Conservation (phyloP, 2,888 invertebrate genomes). For the Scelioninae gen. 2 region DNA sequence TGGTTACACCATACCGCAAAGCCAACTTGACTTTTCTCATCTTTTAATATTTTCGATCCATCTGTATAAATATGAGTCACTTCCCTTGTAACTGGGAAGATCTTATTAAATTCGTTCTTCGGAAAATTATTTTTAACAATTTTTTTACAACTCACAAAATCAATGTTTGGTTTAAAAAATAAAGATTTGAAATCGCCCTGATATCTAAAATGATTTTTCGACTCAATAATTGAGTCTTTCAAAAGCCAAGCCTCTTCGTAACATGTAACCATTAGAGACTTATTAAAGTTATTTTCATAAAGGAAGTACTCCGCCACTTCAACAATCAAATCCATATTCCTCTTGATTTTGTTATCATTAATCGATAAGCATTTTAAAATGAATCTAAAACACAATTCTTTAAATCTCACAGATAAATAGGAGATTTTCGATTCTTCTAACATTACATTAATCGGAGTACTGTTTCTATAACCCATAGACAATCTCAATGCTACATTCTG, state of each 20-base stretch:
- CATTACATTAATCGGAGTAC: constrained; percentile 51
- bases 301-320: constrained; percentile 4
- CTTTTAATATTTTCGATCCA: constrained; percentile 1
- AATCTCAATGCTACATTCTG: constrained; percentile 45
- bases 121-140: not conserved
- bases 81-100: too few relatives aligned
- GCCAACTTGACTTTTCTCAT: not conserved
- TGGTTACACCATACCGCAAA: constrained; percentile 8
- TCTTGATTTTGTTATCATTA: constrained; percentile 1
- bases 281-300: constrained; percentile 36
- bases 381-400: constrained; percentile 33
- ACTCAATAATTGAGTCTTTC: constrained; percentile 3
- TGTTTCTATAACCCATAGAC: constrained; percentile 44
- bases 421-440: constrained; percentile 44
- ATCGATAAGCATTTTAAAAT: constrained; percentile 21
- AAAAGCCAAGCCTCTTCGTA: constrained; percentile 21
- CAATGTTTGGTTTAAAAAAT: constrained; percentile 24
- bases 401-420: constrained; percentile 23
- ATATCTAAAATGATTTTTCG: constrained; percentile 10
- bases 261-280: constrained; percentile 16
- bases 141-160: constrained; percentile 4
- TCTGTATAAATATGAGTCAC: constrained; percentile 8
- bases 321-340: constrained; percentile 12
- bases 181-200: not conserved
- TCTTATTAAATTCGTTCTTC: not conserved